Evolutionary conservation across 2,888 invertebrate genomes (phyloP).

Genomic region (Sympetrum striolatum): DNA sequence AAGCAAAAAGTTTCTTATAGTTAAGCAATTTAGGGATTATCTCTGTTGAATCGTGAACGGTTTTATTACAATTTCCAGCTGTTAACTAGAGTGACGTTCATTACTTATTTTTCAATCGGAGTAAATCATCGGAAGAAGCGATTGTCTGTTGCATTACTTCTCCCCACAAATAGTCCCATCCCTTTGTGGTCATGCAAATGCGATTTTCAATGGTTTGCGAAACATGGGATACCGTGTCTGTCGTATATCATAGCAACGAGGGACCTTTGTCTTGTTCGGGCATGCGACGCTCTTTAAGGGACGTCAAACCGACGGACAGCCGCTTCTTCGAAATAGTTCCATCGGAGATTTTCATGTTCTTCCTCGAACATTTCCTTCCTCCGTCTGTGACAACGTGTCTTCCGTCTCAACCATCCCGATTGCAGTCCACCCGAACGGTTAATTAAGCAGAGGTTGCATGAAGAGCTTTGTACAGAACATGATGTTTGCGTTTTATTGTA

Average conservation of each 20-base stretch:
- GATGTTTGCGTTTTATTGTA: too few relatives aligned
- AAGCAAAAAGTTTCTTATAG: too few relatives aligned
- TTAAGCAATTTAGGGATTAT: too few relatives aligned
- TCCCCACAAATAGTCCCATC: background rate
- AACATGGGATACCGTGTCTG: background rate
- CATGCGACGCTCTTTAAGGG: background rate
- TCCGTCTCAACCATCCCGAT: too few relatives aligned
- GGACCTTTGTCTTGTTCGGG: background rate
- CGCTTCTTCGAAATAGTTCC: background rate
- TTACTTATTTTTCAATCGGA: too few relatives aligned
- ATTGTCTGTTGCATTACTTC: background rate
- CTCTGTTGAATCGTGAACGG: too few relatives aligned
- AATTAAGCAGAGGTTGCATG: too few relatives aligned
- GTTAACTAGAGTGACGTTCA: too few relatives aligned
- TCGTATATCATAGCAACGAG: background rate
- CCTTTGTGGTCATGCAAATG: background rate
- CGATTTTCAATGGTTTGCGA: background rate
- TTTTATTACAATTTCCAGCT: too few relatives aligned
- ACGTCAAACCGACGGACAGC: background rate
- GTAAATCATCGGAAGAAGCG: too few relatives aligned
- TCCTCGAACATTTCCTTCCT: background rate
- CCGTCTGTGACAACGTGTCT: background rate
- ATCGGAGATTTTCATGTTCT: background rate
- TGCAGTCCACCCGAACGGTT: too few relatives aligned
- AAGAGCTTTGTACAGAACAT: too few relatives aligned